Evolutionary conservation across 92 coral and sea anemone genomes (phyloP).

Genomic region (Palythoa grandiflora): DNA sequence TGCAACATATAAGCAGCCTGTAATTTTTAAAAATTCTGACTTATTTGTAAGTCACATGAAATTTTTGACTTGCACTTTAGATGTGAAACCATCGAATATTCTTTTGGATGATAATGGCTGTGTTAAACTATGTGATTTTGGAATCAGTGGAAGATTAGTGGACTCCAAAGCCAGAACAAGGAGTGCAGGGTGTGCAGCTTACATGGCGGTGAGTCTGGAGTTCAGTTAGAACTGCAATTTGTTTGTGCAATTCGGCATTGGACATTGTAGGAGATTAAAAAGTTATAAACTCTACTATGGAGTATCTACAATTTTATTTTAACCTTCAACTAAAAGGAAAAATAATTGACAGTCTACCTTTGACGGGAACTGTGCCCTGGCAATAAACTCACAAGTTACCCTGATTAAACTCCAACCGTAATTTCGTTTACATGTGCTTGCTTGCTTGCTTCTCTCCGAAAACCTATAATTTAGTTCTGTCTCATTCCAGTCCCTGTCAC

Average conservation of each 20-base stretch:
- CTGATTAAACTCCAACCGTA: no score
- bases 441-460: no score
- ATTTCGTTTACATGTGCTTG: no score
- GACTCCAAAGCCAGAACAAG: conserved; percentile 98
- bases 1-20: background rate
- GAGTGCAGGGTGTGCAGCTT: conserved; percentile 99
- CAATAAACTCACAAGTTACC: no score
- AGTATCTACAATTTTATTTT: no score
- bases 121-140: conserved; percentile 97
- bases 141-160: conserved; percentile 96
- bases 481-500: no score
- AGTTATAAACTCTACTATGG: background rate
- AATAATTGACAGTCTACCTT: no score
- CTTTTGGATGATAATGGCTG: conserved; percentile 91
- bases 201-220: conserved; percentile 86
- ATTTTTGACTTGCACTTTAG: conserved; percentile 43
- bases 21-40: background rate
- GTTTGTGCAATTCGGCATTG: background rate
- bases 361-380: no score
- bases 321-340: no score
- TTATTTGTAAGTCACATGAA: background rate
- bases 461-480: no score
- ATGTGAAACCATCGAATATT: conserved; percentile 99
- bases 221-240: background rate
- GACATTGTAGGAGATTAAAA: background rate